Evolutionary conservation across 2,888 invertebrate species (phyloP), one percentile per base, ranked within the genome.

Genomic region (Macrosiphum euphorbiae): DNA sequence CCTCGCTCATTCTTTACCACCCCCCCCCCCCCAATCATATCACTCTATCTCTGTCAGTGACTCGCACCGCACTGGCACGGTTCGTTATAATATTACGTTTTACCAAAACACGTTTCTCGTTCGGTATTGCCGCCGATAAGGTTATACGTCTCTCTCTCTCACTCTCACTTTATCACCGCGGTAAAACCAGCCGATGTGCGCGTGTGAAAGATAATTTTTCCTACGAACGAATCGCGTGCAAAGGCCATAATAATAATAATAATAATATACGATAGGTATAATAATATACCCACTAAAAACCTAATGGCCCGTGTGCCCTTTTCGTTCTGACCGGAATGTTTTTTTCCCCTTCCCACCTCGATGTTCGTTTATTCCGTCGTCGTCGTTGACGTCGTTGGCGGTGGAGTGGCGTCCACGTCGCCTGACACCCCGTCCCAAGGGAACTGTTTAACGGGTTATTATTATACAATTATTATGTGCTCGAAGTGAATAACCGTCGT

Each of bases 191-290:
- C 35, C 35, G 35, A 78, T 78, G 35, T 78, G 78, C 26, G 92
- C 92, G 67, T 35, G 88, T n/a, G 92, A 92, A 92, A 92, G 78
- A 92, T 92, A 88, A 92, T 88, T 41, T 87, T 41, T 92, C 41
- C 52, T 26, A 90, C 87, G 58, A 92, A 87, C 47, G 35, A 92
- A 92, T 92, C 92, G 92, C 92, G 85, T 92, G 92, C 92, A 84
- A 52, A 35, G 91, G 52, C 85, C 44, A 47, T 78, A 78, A 47
- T 78, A 78, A 55, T 55, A 55, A 67, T 67, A 67, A n/a, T 67
- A 67, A 41, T 85, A 85, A 26, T 44, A 85, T 44, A 44, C 44
- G 85, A 85, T 85, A 41, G 24, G 28, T 85, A 44, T 85, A 85
- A 44, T 85, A 85, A 85, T 44, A 78, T 78, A 41, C 35, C 44